Percentiles rank a stretch among this genome's conserved stretches.
phyloP scores from a whole-genome alignment of 92 coral and sea anemone genomes.

The Chrysogorgia sp. region DNA sequence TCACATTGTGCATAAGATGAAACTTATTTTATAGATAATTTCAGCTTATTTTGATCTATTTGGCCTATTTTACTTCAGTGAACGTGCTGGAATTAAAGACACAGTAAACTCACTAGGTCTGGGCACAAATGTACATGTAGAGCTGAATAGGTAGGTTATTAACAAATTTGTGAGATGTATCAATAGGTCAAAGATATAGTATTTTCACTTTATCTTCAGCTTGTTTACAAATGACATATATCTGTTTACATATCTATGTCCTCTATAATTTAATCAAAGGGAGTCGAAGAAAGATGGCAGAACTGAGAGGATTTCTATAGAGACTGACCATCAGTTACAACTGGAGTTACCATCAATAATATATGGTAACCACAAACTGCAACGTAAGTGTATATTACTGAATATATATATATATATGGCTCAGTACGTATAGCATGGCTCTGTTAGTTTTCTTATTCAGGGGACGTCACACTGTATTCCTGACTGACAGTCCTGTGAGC shows the following conservation, averaged over 20 bases:
- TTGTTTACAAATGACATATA: background rate
- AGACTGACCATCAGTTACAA: conserved; percentile 63
- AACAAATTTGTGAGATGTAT: background rate
- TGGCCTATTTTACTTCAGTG: conserved; percentile 14
- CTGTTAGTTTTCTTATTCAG: no score
- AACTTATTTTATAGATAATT: background rate
- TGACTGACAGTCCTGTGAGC: no score
- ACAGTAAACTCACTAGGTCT: conserved; percentile 56
- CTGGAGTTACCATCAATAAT: conserved; percentile 58
- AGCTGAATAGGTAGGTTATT: conserved; percentile 32
- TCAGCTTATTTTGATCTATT: conserved; percentile 3
- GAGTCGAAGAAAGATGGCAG: conserved; percentile 55
- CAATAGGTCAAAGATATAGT: background rate
- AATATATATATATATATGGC: no score
- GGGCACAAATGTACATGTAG: conserved; percentile 51
- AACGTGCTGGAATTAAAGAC: conserved; percentile 56
- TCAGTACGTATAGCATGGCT: no score
- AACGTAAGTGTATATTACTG: conserved; percentile 48
- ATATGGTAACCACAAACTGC: conserved; percentile 56
- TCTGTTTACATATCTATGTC: conserved; percentile 1
- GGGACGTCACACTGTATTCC: no score
- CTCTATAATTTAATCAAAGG: conserved; percentile 25
- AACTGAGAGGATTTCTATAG: conserved; percentile 59
- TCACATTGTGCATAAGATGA: background rate
- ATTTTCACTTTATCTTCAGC: background rate